These are phyloP conservation scores for Xestia xanthographa DNA, from an alignment of 2,888 invertebrate genomes.

Conservation along the genomic window DNA sequence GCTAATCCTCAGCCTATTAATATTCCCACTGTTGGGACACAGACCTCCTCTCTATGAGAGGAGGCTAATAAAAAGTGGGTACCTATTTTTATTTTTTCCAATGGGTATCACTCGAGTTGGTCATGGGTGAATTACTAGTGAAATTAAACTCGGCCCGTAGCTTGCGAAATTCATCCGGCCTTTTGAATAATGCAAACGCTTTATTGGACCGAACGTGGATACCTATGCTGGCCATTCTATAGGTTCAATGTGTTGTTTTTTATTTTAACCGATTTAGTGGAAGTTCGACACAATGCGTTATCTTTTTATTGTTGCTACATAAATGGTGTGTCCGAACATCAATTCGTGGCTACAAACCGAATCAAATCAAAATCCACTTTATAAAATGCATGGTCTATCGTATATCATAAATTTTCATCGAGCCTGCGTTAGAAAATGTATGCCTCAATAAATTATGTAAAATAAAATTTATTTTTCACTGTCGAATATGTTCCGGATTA, in stretches of 20 bases:
- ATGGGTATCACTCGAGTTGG: conserved; percentile 74
- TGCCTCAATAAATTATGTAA: conserved; percentile 70
- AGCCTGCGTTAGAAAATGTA: conserved; percentile 44
- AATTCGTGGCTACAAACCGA: conserved; percentile 51
- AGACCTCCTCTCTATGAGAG: too few relatives aligned
- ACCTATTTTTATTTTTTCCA: conserved; percentile 71
- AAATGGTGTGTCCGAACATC: conserved; percentile 41
- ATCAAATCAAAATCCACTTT: conserved; percentile 43
- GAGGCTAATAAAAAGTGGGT: conserved; percentile 68
- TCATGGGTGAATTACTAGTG: conserved; percentile 81
- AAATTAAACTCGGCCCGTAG: conserved; percentile 83
- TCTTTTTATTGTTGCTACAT: conserved; percentile 52
- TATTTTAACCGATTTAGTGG: conserved; percentile 66
- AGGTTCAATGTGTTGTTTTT: conserved; percentile 71
- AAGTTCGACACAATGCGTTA: conserved; percentile 47
- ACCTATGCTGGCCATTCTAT: conserved; percentile 71
- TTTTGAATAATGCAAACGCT: conserved; percentile 88
- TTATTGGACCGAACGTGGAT: conserved; percentile 81
- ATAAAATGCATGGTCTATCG: conserved; percentile 44
- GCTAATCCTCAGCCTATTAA: too few relatives aligned
- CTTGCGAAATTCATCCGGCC: conserved; percentile 83
- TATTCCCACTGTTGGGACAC: too few relatives aligned
- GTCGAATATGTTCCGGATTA: conserved; percentile 79
- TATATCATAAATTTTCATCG: conserved; percentile 53
- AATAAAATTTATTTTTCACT: conserved; percentile 72